Evolutionary conservation across 2,888 invertebrate species (phyloP).

Genomic region (Barypeithes pellucidus): DNA sequence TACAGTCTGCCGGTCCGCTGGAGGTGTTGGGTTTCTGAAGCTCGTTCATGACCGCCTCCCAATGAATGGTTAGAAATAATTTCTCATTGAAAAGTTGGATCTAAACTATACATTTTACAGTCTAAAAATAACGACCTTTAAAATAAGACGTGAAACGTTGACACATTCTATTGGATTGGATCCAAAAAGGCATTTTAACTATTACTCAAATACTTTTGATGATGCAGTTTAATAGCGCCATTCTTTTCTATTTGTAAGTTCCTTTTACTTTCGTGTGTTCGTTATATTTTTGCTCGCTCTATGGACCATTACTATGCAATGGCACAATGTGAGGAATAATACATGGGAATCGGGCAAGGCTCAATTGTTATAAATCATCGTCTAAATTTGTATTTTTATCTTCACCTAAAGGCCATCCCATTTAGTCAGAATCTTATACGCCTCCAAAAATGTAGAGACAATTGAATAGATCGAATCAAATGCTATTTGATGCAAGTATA

Average conservation of each 20-base stretch:
- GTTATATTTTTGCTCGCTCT: too few species aligned
- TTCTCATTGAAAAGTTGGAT: constrained; percentile 8
- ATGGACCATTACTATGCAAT: too few species aligned
- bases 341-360: too few species aligned
- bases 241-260: neutral
- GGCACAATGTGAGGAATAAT: too few species aligned
- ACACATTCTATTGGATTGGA: neutral
- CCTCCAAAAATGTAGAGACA: too few species aligned
- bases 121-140: constrained; percentile 24
- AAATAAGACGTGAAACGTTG: neutral
- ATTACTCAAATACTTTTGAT: neutral
- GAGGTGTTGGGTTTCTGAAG: constrained; percentile 42
- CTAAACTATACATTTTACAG: constrained; percentile 1
- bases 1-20: constrained; percentile 28
- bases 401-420: too few species aligned
- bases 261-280: too few species aligned
- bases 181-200: constrained; percentile 10
- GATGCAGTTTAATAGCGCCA: neutral
- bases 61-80: neutral
- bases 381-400: too few species aligned
- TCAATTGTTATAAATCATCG: too few species aligned
- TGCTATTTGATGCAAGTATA: too few species aligned
- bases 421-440: too few species aligned
- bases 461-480: too few species aligned
- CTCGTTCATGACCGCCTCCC: constrained; percentile 17